Evolutionary conservation across 2,797 vertebrate genomes (phyloP), one percentile per base, ranked within the genome.

Genomic region (Poeciliopsis paucimaculata): DNA sequence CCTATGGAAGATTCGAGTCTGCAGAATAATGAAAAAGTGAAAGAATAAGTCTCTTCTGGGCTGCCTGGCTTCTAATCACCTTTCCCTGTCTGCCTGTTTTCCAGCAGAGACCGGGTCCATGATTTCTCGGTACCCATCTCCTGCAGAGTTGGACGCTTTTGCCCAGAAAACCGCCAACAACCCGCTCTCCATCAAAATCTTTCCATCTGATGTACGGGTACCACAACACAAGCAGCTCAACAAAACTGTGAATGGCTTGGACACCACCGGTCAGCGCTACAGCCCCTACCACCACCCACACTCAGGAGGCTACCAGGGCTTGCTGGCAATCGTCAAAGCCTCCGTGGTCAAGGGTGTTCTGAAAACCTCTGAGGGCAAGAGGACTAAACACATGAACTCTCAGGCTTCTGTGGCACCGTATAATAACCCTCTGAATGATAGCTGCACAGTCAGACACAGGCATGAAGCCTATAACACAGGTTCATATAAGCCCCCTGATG

Each of bases 161-260:
- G 98, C 98, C 3, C 97, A 98, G 96, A 98, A 97, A 93, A 98
- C 97, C 43, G 97, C 97, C 82, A 97, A 97, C 94, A 97, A 92
- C 89, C 98, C 98, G 0, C 95, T 99, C 88, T 97, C 97, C 93
- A 98, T 99, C 96, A 99, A 98, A 96, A 99, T 99, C 95, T 99
- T 99, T 92, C 98, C 97, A 72, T 96, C 96, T 80, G 98, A 98
- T 86, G 95, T 99, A 86, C 97, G 98, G 51, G 98, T 99, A 86
- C 98, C 98, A 0, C 98, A 99, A 92, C 98, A 99, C 95, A 99
- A 98, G 93, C 98, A 99, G 94, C 96, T 99, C 66, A 95, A 96
- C 95, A 96, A 97, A 93, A 99, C 97, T 0, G 95, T 99, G 85
- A 99, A 99, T 0, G 98, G 98, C 87, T 96, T 98, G 7, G 98